Evolutionary conservation across 2,113 vertebrate species (phyloP).

Genomic region (Sphaerodactylus townsendi): DNA sequence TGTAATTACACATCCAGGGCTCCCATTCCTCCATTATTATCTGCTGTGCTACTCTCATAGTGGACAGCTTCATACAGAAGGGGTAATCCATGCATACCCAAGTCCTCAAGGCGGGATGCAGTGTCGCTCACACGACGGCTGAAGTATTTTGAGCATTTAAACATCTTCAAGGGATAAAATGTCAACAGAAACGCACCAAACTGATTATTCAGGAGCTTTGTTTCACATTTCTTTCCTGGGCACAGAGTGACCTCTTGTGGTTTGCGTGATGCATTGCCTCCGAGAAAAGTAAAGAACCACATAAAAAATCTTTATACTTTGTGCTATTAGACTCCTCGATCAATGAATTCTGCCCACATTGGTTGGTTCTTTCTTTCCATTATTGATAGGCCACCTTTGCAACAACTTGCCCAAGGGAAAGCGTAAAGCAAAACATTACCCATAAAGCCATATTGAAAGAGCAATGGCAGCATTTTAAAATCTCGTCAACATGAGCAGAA

Average conservation of each 20-base stretch:
- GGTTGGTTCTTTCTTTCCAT: background rate
- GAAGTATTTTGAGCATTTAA: background rate
- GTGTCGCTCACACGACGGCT: too few species aligned
- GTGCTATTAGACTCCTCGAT: constrained; percentile 14
- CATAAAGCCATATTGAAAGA: background rate
- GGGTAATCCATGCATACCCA: background rate
- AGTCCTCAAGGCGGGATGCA: background rate
- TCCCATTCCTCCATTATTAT: background rate
- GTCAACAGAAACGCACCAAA: background rate
- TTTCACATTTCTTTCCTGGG: constrained; percentile 48
- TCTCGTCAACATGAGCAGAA: background rate
- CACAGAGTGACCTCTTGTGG: constrained; percentile 71
- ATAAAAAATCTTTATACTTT: background rate
- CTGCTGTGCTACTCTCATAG: background rate
- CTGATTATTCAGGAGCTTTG: background rate
- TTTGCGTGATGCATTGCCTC: constrained; percentile 3
- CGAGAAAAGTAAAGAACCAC: background rate
- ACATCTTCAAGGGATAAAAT: background rate
- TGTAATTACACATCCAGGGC: background rate
- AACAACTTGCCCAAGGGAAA: background rate
- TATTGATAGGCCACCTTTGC: background rate
- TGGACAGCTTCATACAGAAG: background rate
- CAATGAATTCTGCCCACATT: constrained; percentile 26
- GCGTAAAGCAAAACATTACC: background rate
- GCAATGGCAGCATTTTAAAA: background rate